These are phyloP conservation scores for Apantesis nais DNA, from an alignment of 2,888 invertebrate species.

Conservation along the genomic window DNA sequence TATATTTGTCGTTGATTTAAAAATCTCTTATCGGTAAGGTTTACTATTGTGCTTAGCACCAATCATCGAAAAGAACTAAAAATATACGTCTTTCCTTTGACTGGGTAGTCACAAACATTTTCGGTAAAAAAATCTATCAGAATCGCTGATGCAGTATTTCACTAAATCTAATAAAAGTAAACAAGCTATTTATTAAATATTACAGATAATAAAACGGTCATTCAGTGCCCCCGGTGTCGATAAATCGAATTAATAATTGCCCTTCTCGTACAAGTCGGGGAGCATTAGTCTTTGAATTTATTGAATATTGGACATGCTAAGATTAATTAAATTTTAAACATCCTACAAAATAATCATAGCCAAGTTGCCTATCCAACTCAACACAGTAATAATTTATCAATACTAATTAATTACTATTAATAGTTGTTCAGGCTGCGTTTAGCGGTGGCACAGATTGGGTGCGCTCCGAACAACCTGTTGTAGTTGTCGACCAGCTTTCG, in stretches of 20 bases:
- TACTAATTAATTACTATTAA: slow-evolving; percentile 29
- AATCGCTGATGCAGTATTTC: background rate
- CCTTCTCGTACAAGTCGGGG: background rate
- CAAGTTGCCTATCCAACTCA: background rate
- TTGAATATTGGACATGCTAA: background rate
- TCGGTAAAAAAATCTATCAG: too few species aligned
- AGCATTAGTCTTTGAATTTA: background rate
- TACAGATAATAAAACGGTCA: background rate
- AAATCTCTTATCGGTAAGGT: too few species aligned
- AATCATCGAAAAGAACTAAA: too few species aligned
- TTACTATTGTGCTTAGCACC: too few species aligned
- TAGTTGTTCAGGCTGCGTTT: slow-evolving; percentile 5
- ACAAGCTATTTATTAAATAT: background rate
- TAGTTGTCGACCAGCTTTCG: slow-evolving; percentile 57
- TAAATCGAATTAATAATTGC: background rate
- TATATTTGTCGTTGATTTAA: too few species aligned
- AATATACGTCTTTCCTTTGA: too few species aligned
- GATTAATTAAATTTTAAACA: background rate
- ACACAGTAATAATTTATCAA: background rate
- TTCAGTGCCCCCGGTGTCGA: background rate
- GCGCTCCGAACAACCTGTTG: slow-evolving; percentile 51
- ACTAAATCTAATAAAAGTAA: background rate
- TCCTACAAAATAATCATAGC: background rate
- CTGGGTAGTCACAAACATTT: too few species aligned
- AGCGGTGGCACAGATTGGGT: slow-evolving; percentile 43